Conservation (phyloP, 2,113 vertebrate genomes). For the Vimba vimba region DNA sequence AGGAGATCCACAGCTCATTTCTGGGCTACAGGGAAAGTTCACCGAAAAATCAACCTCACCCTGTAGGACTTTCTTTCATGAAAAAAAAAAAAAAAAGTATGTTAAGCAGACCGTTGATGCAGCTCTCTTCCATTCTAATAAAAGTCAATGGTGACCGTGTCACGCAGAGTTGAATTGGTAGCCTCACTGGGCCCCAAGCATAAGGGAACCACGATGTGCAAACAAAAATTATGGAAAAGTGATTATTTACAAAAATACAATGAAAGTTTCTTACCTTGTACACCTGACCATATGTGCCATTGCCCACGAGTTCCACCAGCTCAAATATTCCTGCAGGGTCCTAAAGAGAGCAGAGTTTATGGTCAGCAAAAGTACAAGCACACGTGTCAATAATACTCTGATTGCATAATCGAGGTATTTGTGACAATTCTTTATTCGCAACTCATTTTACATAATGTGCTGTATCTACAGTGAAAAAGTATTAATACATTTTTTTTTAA, state of each 20-base stretch:
- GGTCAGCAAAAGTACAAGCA: background rate
- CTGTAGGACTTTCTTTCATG: background rate
- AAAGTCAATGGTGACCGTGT: background rate
- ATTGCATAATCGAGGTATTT: background rate
- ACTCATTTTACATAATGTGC: background rate
- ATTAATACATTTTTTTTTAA: no score
- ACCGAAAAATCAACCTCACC: background rate
- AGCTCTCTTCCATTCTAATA: background rate
- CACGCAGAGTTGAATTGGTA: background rate
- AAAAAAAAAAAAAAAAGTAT: background rate
- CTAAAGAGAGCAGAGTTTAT: conserved; percentile 69
- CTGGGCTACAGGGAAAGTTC: background rate
- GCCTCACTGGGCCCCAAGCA: no score
- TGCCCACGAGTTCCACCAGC: conserved; percentile 94
- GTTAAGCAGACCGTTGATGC: background rate
- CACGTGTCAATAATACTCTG: background rate
- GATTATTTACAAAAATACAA: background rate
- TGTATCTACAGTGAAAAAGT: background rate
- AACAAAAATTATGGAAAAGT: background rate
- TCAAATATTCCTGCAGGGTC: conserved; percentile 98
- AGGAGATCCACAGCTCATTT: background rate
- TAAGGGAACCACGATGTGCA: no score
- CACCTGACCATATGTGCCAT: conserved; percentile 95
- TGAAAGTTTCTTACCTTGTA: conserved; percentile 86
- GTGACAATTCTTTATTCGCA: background rate